phyloP scores from a whole-genome alignment of 1,140 invertebrate species.

The Saxidomus purpurata region DNA sequence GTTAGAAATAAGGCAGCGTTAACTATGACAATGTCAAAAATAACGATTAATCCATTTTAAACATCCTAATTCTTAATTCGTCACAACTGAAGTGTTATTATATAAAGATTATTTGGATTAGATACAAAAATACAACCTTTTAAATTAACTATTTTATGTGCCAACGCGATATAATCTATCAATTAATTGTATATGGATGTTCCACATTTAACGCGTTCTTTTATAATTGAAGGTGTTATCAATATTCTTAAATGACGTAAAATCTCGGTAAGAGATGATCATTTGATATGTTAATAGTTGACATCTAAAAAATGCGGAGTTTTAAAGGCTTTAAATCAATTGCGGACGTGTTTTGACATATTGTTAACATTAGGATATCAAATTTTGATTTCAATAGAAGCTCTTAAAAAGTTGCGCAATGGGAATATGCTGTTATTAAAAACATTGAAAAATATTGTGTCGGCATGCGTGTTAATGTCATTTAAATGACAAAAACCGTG shows the following conservation, averaged over 20 bases:
- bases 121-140: neutral
- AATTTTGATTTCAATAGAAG: slow-evolving; percentile 1
- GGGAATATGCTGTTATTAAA: too few relatives aligned
- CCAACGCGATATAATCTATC: slow-evolving; percentile 14
- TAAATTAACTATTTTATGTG: neutral
- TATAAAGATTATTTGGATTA: neutral
- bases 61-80: neutral
- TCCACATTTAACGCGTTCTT: neutral
- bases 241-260: slow-evolving; percentile 36
- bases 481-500: too few relatives aligned
- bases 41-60: neutral
- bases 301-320: neutral
- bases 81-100: neutral
- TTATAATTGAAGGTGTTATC: slow-evolving; percentile 10
- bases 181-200: slow-evolving; percentile 28
- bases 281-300: neutral
- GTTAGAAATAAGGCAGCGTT: neutral
- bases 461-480: too few relatives aligned
- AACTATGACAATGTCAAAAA: neutral
- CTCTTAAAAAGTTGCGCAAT: neutral
- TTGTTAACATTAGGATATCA: neutral
- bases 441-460: too few relatives aligned
- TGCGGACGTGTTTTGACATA: neutral
- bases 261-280: neutral
- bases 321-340: neutral